A percentile compares a stretch with the other conserved stretches of the same genome.
Conservation (phyloP, 1,140 invertebrate species). For the Magallana gigas region DNA sequence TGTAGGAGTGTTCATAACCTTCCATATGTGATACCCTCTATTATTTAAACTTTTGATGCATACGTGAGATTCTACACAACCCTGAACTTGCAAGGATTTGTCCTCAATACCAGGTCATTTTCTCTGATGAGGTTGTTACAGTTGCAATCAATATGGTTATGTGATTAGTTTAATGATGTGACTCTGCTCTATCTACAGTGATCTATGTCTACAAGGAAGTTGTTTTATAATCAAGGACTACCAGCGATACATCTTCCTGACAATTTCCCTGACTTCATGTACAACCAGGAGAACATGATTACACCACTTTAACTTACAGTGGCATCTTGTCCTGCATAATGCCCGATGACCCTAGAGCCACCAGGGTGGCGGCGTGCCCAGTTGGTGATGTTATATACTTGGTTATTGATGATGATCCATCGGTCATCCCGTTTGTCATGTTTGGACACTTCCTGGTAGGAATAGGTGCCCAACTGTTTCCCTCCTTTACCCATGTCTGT, state of each 20-base stretch:
- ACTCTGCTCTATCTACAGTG: background rate
- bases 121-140: background rate
- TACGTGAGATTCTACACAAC: background rate
- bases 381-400: conserved; percentile 79
- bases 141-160: background rate
- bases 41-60: background rate
- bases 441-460: conserved; percentile 73
- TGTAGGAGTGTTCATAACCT: background rate
- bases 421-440: conserved; percentile 68
- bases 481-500: conserved; percentile 54
- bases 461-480: conserved; percentile 45
- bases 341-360: conserved; percentile 72
- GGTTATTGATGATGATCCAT: conserved; percentile 77
- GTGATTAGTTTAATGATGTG: background rate
- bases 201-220: too few species aligned
- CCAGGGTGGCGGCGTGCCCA: conserved; percentile 77
- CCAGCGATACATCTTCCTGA: background rate
- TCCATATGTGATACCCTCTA: background rate
- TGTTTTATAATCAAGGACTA: too few species aligned
- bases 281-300: background rate
- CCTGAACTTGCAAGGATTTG: background rate
- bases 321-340: conserved; percentile 79
- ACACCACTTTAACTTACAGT: conserved; percentile 69
- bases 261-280: background rate
- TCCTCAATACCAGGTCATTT: background rate